Base-by-base conservation (phyloP, 2,797 vertebrate genomes). In the Rhynchonycteris naso region DNA sequence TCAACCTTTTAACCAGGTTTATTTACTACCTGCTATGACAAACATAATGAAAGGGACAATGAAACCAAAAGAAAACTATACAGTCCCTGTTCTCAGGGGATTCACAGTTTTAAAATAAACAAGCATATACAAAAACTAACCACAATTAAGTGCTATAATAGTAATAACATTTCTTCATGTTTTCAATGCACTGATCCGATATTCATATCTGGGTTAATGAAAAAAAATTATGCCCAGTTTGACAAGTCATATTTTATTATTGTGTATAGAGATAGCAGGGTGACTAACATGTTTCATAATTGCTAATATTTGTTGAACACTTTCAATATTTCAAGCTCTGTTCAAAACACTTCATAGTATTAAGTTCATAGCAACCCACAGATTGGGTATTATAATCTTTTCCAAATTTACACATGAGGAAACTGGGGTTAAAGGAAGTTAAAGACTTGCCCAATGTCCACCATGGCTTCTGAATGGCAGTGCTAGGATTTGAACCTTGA, bases 1-100 rank as follows among this genome's bases (percentile, higher is more conserved):
- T 84, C 74, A 92, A 38, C 4, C 1, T 84, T 96, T 84, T 47
- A 78, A 38, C 21, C 87, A 83, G 68, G 69, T 74, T 96, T 96
- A 93, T 68, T 87, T 88, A 96, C 80, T 33, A 90, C 26, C 35
- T 30, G 75, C 14, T 82, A 1, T 94, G 7, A 63, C 90, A 93
- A 85, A 52, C 7, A 28, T 43, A 43, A 72, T 71, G 4, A 21
- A 28, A 56, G 15, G 9, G 13, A 58, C 56, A 72, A 69, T 63
- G 28, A 84, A 79, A 71, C 30, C 10, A 28, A 50, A 54, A 38
- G 10, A 78, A 87, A 71, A 58, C 16, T 2, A 72, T 16, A 56
- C 6, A 47, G 26, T 65, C 28, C 26, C 30, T 79, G 5, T 79
- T 50, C 21, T 88, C 72, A 43, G 58, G 65, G 16, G 66, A 81